A percentile compares a stretch with the other conserved stretches of the same genome.
Evolutionary conservation across 2,797 vertebrate genomes (phyloP).

Genomic region (Notolepis coatsorum): DNA sequence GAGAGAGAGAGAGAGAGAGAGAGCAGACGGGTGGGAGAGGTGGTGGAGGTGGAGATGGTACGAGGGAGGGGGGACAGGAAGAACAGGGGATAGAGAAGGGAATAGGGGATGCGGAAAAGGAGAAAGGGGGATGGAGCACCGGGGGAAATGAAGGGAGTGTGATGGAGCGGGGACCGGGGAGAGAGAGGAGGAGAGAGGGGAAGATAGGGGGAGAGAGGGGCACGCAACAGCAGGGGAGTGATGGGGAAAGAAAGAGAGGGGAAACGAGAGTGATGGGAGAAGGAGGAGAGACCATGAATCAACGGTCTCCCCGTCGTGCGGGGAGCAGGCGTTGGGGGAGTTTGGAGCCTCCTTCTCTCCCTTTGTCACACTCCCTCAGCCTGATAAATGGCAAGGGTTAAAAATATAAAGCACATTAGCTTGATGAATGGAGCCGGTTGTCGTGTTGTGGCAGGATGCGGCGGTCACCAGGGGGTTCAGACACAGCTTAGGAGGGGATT

Average conservation of each 20-base stretch:
- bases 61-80: constrained; percentile 86
- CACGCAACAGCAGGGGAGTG: constrained; percentile 60
- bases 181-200: constrained; percentile 35
- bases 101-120: constrained; percentile 30
- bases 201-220: constrained; percentile 24
- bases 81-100: constrained; percentile 41
- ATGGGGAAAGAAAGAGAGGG: constrained; percentile 60
- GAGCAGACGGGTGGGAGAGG: constrained; percentile 12
- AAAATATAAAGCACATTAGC: constrained; percentile 86
- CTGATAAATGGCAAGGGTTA: constrained; percentile 86
- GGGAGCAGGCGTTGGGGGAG: constrained; percentile 63
- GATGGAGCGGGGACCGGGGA: constrained; percentile 53
- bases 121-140: constrained; percentile 32
- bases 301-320: constrained; percentile 65
- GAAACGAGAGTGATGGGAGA: constrained; percentile 65
- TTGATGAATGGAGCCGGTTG: constrained; percentile 81
- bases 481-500: constrained; percentile 78
- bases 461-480: constrained; percentile 72
- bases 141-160: constrained; percentile 39
- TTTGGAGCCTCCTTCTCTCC: constrained; percentile 60
- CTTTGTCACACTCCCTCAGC: constrained; percentile 63
- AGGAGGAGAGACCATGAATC: constrained; percentile 76
- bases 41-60: too few species aligned
- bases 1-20: constrained; percentile 20
- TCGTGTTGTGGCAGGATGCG: constrained; percentile 71